A percentile compares a stretch with the other conserved stretches of the same genome.
Conservation (phyloP, 2,888 invertebrate genomes). For the Drosophila borealis region DNA sequence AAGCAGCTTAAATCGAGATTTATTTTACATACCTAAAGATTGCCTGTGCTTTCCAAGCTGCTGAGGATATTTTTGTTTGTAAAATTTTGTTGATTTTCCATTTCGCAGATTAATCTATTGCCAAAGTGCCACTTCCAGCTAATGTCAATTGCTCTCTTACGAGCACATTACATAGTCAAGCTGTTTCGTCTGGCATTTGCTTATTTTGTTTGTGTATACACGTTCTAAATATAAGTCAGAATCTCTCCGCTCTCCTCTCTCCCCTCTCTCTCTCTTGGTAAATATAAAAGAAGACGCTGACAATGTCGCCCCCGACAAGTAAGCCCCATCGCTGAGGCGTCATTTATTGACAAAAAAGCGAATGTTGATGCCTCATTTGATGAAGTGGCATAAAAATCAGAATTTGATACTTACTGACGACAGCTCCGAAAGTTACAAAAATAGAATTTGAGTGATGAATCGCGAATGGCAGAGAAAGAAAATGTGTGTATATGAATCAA, state of each 20-base stretch:
- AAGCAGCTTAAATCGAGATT: not conserved
- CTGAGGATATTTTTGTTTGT: no score
- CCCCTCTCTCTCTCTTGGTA: not conserved
- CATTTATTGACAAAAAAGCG: slow-evolving; percentile 42
- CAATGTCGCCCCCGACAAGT: slow-evolving; percentile 32
- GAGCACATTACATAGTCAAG: slow-evolving; percentile 16
- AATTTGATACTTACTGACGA: slow-evolving; percentile 32
- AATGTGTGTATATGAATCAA: not conserved
- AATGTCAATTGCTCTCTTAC: not conserved
- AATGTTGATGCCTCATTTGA: slow-evolving; percentile 54
- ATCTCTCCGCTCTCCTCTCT: not conserved
- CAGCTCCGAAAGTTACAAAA: slow-evolving; percentile 23
- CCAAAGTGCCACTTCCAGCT: not conserved
- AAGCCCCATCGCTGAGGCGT: slow-evolving; percentile 17
- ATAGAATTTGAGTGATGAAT: slow-evolving; percentile 47
- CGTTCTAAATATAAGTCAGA: not conserved
- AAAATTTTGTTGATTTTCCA: not conserved
- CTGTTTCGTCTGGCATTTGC: slow-evolving; percentile 8
- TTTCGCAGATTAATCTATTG: slow-evolving; percentile 6
- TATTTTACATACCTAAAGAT: not conserved
- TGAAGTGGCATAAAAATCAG: slow-evolving; percentile 57
- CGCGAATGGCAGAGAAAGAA: not conserved
- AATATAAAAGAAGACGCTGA: slow-evolving; percentile 23
- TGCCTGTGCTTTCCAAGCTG: slow-evolving; percentile 4
- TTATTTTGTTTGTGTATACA: slow-evolving; percentile 5